Evolutionary conservation across 2,888 invertebrate genomes (phyloP), one percentile per base, ranked within the genome.

Genomic region (Eristalis pertinax): DNA sequence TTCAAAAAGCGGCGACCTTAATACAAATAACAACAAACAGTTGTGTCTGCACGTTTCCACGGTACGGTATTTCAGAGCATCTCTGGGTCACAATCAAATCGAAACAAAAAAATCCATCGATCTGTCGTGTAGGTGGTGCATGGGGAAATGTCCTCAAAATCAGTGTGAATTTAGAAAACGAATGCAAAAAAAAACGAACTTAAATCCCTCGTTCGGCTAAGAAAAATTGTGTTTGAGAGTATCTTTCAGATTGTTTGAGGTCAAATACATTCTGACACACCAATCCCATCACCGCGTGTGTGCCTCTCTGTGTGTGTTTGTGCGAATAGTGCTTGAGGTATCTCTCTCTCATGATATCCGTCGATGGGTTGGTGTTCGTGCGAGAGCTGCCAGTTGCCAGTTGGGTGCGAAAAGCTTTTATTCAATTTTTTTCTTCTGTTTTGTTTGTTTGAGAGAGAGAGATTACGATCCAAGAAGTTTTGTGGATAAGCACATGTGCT

Each of bases 181-280:
- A n/a, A n/a, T n/a, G n/a, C n/a, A n/a, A n/a, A n/a, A n/a, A n/a
- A n/a, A n/a, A n/a, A n/a, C n/a, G 3, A 13, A 38, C 5, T 7
- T 2, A 38, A 13, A 19, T 60, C 60, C 24, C 24, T 60, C 7
- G 26, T 60, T 19, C 19, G n/a, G 50, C 50, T 8, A 50, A 50
- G 19, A 50, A 50, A 50, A 50, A 8, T n/a, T 15, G 43, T 76
- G 62, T 38, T 76, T 85, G 79, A 67, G 81, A 89, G 88, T 88
- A 70, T 82, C 84, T 83, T 74, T 82, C 24, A 63, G 89, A 88
- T 89, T 89, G 89, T 89, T 90, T 91, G 90, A 91, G 91, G 91
- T 91, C 90, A 90, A 84, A 89, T 87, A 89, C 82, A 86, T 78
- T 86, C 82, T 81, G 70, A 73, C 85, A 77, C n/a, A 63, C 38